These are phyloP conservation scores for Acanthosoma haemorrhoidale DNA, from an alignment of 2,888 invertebrate species.

Conservation along the genomic window DNA sequence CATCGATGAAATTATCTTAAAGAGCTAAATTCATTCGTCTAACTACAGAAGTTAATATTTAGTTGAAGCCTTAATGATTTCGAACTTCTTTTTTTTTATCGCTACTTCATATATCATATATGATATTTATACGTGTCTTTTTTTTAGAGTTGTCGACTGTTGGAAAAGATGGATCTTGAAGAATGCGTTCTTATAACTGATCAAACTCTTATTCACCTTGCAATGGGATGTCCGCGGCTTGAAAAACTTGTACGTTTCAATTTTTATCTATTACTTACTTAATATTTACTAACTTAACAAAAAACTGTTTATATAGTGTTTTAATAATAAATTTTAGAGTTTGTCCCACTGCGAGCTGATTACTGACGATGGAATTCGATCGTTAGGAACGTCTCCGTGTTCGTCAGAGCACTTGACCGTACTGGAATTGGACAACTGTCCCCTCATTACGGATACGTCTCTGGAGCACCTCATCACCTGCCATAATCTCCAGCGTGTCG, in stretches of 20 bases:
- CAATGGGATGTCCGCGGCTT: constrained; percentile 90
- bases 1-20: no score
- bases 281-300: background rate
- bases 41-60: no score
- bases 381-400: constrained; percentile 86
- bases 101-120: no score
- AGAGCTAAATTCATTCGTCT: no score
- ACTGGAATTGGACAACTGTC: constrained; percentile 97
- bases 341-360: constrained; percentile 98
- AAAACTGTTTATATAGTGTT: background rate
- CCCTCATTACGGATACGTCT: constrained; percentile 92
- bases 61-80: no score
- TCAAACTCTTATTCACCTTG: constrained; percentile 83
- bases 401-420: constrained; percentile 90
- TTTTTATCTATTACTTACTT: background rate
- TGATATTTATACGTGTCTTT: background rate
- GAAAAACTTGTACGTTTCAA: constrained; percentile 77
- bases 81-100: no score
- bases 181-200: constrained; percentile 97
- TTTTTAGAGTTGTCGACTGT: constrained; percentile 78
- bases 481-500: constrained; percentile 92
- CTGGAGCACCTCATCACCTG: constrained; percentile 87
- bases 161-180: constrained; percentile 97
- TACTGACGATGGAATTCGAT: constrained; percentile 95
- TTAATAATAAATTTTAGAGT: constrained; percentile 60